Evolutionary conservation across 2,888 invertebrate species (phyloP), one percentile per base, ranked within the genome.

Genomic region (Labia minor): DNA sequence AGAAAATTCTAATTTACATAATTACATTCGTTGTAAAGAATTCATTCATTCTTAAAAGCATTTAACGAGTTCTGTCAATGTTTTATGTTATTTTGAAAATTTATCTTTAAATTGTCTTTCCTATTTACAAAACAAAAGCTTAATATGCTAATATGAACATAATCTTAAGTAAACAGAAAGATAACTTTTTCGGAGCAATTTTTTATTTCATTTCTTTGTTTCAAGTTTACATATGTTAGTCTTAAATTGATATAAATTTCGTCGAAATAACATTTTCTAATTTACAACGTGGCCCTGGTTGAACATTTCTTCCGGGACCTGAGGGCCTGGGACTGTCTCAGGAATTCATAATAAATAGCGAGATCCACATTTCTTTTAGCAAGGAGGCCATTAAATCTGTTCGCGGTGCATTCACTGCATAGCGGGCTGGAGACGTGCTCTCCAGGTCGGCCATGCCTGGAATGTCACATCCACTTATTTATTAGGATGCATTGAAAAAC

Each of bases 391-490:
- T 49, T 49, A 49, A 49, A 49, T 49, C 49, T 49, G 49, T 49
- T 49, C 49, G 49, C 14, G 49, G 14, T 49, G 49, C 49, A 49
- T 49, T 49, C 49, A 49, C 14, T 16, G 49, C 49, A 49, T 49
- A 49, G 49, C 49, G 49, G 49, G 49, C 49, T 49, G 49, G n/a
- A 49, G 49, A 49, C 49, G 49, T 49, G 49, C 49, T 49, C n/a
- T 16, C 16, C 16, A 49, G 16, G 49, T 16, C 49, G 16, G 49
- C 49, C 49, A 49, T 49, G 49, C 49, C 49, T 49, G 49, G 49
- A 49, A 49, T 49, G 49, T 49, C 49, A 49, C 49, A 49, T 49
- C 49, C 16, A 49, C 16, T 49, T 49, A 49, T 49, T 49, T 49
- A 49, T 49, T 49, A 16, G 49, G 49, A 49, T 49, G 49, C 49